Base-by-base conservation (phyloP, 2,888 invertebrate species). In the Cyclophora albipunctata region DNA sequence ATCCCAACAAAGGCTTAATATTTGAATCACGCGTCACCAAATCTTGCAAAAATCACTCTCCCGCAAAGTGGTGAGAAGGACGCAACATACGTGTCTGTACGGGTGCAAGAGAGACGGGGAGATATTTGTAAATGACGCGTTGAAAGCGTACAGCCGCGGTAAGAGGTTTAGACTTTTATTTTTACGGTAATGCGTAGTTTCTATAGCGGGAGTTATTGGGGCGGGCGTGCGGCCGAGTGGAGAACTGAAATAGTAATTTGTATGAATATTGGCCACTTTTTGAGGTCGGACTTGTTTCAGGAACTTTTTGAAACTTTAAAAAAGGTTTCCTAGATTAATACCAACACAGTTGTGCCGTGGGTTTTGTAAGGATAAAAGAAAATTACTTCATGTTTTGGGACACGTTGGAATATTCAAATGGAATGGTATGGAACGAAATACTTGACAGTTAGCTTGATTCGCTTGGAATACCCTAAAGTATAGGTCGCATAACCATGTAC, bases 151-250 rank as follows among this genome's bases (percentile, higher is more conserved):
- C 70, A 70, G 64, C 62, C 68, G 50, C 62, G 63, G 65, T 78
- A 78, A 81, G 71, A 81, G 82, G 78, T 78, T 78, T 59, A 57
- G 60, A 73, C 71, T 78, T 77, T 82, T 81, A 80, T 76, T 81
- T 80, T 81, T 78, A 82, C 74, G 74, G 74, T 81, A 78, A 81
- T 80, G 75, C 74, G 63, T 69, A 73, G 68, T 72, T 71, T 67
- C 64, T 66, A 66, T 63, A 55, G 67, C 55, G 60, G 52, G 62
- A 73, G 67, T 75, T 74, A 70, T 75, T 71, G 70, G 70, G 63
- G 57, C 46, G 62, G 53, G 59, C 58, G 56, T 66, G 63, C 37
- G 5, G 57, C 65, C 57, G 62, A 69, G 64, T 67, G 61, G 55
- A 62, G 57, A 61, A 64, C 66, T 68, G 64, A 68, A 67, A 64